phyloP scores from a whole-genome alignment of 2,113 vertebrate genomes.

The Gallinago media region DNA sequence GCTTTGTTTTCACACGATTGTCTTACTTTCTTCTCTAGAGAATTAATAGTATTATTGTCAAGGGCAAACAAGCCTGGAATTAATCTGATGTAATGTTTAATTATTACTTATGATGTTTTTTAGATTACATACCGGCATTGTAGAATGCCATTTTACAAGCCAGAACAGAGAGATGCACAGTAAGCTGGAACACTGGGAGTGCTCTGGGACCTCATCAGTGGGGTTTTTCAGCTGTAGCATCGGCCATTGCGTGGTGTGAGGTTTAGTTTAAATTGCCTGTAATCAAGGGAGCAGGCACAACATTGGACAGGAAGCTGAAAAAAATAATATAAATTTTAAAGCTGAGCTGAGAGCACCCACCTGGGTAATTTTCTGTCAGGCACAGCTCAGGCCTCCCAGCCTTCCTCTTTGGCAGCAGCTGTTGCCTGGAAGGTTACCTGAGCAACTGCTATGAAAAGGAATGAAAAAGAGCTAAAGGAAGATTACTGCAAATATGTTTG shows the following conservation, averaged over 20 bases:
- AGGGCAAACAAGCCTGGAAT: slow-evolving; percentile 14
- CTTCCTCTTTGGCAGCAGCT: not conserved
- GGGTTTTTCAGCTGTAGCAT: not conserved
- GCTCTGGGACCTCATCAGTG: not conserved
- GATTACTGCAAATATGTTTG: not conserved
- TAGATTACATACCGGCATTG: not conserved
- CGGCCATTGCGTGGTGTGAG: not conserved
- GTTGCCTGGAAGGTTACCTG: not conserved
- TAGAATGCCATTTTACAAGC: not conserved
- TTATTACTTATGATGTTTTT: slow-evolving; percentile 10
- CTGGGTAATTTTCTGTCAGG: not conserved
- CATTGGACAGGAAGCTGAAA: not conserved
- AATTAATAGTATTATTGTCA: not conserved
- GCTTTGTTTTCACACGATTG: not conserved
- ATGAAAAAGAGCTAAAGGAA: not conserved
- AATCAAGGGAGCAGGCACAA: not conserved
- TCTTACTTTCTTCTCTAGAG: not conserved
- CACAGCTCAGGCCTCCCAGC: not conserved
- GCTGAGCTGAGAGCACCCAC: slow-evolving; percentile 1
- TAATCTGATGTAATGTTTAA: slow-evolving; percentile 53
- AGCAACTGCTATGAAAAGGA: not conserved
- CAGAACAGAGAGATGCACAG: not conserved
- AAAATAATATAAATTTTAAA: slow-evolving; percentile 14
- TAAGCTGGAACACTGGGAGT: not conserved
- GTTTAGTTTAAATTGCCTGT: not conserved